Evolutionary conservation across 2,888 invertebrate genomes (phyloP).

Genomic region (Artemia sp.): DNA sequence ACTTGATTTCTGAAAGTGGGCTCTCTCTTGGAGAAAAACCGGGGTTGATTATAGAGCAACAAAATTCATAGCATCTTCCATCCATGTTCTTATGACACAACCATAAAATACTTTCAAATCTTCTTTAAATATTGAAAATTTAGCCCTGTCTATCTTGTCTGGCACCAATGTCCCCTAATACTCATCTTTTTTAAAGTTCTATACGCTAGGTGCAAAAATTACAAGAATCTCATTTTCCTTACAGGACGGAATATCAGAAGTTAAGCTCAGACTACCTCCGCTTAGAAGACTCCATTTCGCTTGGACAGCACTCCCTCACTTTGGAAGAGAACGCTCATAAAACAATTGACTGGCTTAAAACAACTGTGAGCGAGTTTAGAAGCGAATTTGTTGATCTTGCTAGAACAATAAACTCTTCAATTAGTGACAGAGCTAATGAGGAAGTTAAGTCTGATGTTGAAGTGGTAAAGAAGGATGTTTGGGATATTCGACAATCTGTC

Average conservation of each 20-base stretch:
- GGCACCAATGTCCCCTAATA: too few relatives aligned
- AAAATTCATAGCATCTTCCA: too few relatives aligned
- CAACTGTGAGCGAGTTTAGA: background rate
- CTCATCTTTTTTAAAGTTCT: too few relatives aligned
- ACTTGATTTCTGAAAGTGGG: too few relatives aligned
- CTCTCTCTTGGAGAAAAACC: too few relatives aligned
- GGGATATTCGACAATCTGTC: conserved; percentile 2
- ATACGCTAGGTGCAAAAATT: too few relatives aligned
- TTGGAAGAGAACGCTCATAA: conserved; percentile 6
- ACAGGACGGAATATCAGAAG: background rate
- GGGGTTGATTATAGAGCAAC: too few relatives aligned
- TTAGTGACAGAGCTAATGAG: background rate
- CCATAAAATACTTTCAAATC: too few relatives aligned
- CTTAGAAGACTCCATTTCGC: conserved; percentile 1
- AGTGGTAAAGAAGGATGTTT: background rate
- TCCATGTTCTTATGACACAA: too few relatives aligned
- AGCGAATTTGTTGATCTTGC: conserved; percentile 1
- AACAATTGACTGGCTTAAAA: conserved; percentile 9
- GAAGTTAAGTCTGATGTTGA: background rate
- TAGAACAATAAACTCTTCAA: conserved; percentile 1
- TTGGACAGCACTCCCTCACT: background rate
- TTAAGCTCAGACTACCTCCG: conserved; percentile 5
- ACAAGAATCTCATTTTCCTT: background rate
- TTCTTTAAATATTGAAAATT: too few relatives aligned
- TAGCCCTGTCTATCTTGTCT: too few relatives aligned